phyloP scores from a whole-genome alignment of 2,797 vertebrate species.

The Myoxocephalus aenaeus region DNA sequence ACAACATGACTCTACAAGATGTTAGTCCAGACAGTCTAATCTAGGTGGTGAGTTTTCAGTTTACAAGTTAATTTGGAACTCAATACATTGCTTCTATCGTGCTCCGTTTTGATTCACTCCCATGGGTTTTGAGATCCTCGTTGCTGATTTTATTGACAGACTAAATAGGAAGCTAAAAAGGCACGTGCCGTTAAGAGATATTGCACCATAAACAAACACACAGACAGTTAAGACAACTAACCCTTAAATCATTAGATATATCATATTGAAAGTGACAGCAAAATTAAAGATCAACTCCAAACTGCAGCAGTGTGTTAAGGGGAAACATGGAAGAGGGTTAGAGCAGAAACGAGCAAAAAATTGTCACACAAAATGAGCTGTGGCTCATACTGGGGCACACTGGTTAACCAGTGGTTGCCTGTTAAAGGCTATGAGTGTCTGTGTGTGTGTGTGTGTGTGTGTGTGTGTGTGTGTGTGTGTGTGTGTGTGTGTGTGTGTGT shows the following conservation, averaged over 20 bases:
- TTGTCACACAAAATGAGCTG: conserved; percentile 65
- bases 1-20: conserved; percentile 77
- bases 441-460: conserved; percentile 14
- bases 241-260: conserved; percentile 77
- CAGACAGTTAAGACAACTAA: conserved; percentile 79
- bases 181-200: conserved; percentile 85
- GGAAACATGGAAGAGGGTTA: conserved; percentile 70
- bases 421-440: conserved; percentile 57
- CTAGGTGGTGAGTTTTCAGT: conserved; percentile 75
- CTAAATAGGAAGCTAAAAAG: conserved; percentile 87
- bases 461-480: conserved; percentile 19
- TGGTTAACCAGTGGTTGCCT: conserved; percentile 55
- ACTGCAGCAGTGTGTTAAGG: conserved; percentile 79
- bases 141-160: conserved; percentile 81
- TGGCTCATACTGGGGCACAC: conserved; percentile 58
- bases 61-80: conserved; percentile 72
- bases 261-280: conserved; percentile 74
- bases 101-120: conserved; percentile 82
- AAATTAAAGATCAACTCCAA: conserved; percentile 72
- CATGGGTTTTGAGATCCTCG: conserved; percentile 79
- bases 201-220: conserved; percentile 84
- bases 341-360: conserved; percentile 73
- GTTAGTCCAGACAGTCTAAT: conserved; percentile 80
- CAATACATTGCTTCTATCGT: conserved; percentile 76
- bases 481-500: conserved; percentile 9